A percentile compares a stretch with the other conserved stretches of the same genome.
Evolutionary conservation across 1,140 invertebrate genomes (phyloP).

Genomic region (Drosophila yakuba): DNA sequence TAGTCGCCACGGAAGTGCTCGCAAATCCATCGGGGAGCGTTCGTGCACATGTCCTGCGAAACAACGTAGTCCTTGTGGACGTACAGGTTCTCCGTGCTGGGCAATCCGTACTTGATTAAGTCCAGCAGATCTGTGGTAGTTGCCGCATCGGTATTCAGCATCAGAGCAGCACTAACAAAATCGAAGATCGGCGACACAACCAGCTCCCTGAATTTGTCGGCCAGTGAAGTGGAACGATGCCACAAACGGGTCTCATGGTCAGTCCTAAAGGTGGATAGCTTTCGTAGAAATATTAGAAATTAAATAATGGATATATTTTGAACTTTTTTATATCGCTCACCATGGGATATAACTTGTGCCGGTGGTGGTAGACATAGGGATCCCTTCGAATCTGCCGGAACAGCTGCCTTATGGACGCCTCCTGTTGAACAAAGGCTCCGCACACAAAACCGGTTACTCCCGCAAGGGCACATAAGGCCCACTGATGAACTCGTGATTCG

Average conservation of each 20-base stretch:
- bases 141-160: constrained; percentile 15
- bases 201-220: constrained; percentile 43
- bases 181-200: constrained; percentile 45
- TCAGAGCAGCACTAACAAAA: constrained; percentile 22
- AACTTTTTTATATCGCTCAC: constrained; percentile 27
- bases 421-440: constrained; percentile 63
- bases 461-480: constrained; percentile 41
- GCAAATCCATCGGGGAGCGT: constrained; percentile 59
- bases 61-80: constrained; percentile 69
- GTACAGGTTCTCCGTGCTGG: constrained; percentile 53
- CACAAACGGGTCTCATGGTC: constrained; percentile 63
- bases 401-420: constrained; percentile 44
- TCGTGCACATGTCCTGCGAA: constrained; percentile 53
- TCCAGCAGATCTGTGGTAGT: constrained; percentile 43
- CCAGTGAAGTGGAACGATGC: constrained; percentile 21
- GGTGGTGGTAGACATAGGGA: constrained; percentile 58
- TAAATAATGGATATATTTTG: not conserved
- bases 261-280: constrained; percentile 63
- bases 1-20: constrained; percentile 58
- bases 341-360: constrained; percentile 60
- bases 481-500: constrained; percentile 49
- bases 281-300: not conserved
- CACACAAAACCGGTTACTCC: constrained; percentile 60
- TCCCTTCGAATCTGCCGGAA: constrained; percentile 49
- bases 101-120: constrained; percentile 61